Percentiles rank a stretch among this genome's conserved stretches.
Conservation (phyloP, 2,797 vertebrate species). For the Sebastes itinus region DNA sequence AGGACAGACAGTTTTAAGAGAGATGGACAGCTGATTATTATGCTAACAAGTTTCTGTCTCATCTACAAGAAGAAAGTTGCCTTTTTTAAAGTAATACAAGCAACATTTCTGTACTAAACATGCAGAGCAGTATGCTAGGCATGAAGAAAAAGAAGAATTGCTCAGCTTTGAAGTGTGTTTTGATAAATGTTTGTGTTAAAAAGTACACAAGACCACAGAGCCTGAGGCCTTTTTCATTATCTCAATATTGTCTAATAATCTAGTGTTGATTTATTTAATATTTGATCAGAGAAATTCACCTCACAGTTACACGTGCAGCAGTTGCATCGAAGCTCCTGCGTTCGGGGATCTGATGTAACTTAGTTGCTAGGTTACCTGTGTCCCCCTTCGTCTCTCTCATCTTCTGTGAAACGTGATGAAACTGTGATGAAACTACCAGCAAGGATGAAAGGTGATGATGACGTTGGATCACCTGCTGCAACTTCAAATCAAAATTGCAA, state of each 20-base stretch:
- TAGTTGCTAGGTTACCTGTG: constrained; percentile 30
- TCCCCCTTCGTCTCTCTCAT: not conserved
- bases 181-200: not conserved
- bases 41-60: not conserved
- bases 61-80: not conserved
- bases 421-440: constrained; percentile 54
- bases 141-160: not conserved
- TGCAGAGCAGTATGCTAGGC: not conserved
- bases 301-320: not conserved
- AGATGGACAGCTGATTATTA: not conserved
- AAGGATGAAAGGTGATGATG: constrained; percentile 17
- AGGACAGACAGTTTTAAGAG: not conserved
- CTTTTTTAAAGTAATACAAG: not conserved
- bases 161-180: not conserved
- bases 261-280: not conserved
- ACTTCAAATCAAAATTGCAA: constrained; percentile 8
- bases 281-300: not conserved
- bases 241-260: not conserved
- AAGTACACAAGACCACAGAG: not conserved
- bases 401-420: constrained; percentile 39
- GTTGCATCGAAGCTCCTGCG: not conserved
- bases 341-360: constrained; percentile 54
- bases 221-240: not conserved
- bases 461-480: constrained; percentile 42
- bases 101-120: not conserved